A percentile compares a stretch with the other conserved stretches of the same genome.
These are phyloP conservation scores for Acleris sparsana DNA, from an alignment of 2,888 invertebrate species.

Conservation along the genomic window DNA sequence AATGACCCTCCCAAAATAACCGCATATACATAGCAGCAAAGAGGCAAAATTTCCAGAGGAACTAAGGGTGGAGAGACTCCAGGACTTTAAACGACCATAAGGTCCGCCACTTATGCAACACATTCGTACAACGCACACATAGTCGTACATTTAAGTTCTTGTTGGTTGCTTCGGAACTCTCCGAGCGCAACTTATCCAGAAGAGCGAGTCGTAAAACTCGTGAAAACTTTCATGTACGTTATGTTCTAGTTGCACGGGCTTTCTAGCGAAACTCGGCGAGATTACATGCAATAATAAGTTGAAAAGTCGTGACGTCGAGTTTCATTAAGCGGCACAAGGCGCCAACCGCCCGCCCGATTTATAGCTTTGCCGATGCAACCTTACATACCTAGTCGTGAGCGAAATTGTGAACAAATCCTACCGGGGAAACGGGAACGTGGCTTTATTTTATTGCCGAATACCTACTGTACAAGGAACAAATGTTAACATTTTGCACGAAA, in stretches of 20 bases:
- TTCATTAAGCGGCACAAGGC: constrained; percentile 64
- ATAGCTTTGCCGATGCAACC: constrained; percentile 60
- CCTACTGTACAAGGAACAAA: constrained; percentile 52
- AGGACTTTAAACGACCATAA: too few species aligned
- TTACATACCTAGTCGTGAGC: constrained; percentile 51
- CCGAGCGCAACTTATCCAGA: constrained; percentile 6
- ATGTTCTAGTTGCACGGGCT: constrained; percentile 21
- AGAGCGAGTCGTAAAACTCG: constrained; percentile 19
- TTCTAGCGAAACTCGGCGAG: constrained; percentile 31
- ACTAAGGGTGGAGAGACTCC: too few species aligned
- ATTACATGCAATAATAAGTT: constrained; percentile 47
- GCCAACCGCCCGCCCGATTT: constrained; percentile 56
- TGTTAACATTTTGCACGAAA: constrained; percentile 49
- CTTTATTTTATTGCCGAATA: constrained; percentile 60
- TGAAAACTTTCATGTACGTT: constrained; percentile 30
- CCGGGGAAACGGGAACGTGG: constrained; percentile 57
- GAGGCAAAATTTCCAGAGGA: neutral
- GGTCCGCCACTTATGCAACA: too few species aligned
- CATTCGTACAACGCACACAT: neutral
- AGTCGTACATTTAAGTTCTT: constrained; percentile 3
- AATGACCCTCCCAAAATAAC: too few species aligned
- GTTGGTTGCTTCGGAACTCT: constrained; percentile 19
- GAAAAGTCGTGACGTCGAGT: constrained; percentile 63
- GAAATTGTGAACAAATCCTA: constrained; percentile 65
- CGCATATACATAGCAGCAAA: neutral